A percentile compares a stretch with the other conserved stretches of the same genome.
Evolutionary conservation across 2,797 vertebrate species (phyloP).

Genomic region (Cheirogaleus major): DNA sequence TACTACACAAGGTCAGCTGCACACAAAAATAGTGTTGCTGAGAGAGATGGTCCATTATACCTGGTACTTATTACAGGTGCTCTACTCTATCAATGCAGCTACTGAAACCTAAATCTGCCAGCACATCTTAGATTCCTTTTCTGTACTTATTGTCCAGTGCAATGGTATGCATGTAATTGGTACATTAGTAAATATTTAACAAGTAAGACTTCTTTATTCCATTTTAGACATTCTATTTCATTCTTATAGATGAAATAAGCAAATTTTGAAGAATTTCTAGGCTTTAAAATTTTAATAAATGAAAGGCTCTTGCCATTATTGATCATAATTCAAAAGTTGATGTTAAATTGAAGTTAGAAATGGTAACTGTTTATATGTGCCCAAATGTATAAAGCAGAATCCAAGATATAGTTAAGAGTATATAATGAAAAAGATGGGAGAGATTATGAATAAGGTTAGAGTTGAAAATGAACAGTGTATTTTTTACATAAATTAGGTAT

Average conservation of each 20-base stretch:
- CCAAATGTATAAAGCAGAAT: not conserved
- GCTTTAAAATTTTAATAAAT: slow-evolving; percentile 24
- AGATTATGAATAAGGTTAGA: not conserved
- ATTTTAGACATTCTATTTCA: not conserved
- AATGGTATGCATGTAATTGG: too few species aligned
- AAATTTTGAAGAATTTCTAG: not conserved
- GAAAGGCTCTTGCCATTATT: slow-evolving; percentile 34
- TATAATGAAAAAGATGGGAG: not conserved
- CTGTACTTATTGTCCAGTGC: not conserved
- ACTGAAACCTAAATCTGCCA: not conserved
- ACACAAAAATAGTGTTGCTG: not conserved
- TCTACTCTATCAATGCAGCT: not conserved
- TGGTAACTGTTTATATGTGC: not conserved
- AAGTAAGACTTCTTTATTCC: not conserved
- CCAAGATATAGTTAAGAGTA: not conserved
- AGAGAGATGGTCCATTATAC: not conserved
- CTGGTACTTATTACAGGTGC: not conserved
- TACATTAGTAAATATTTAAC: not conserved
- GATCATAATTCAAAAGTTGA: not conserved
- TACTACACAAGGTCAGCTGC: not conserved
- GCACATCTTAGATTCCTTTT: not conserved
- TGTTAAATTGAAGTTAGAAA: slow-evolving; percentile 23
- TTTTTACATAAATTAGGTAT: not conserved
- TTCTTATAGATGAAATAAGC: not conserved
- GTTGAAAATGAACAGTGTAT: not conserved